phyloP scores from a whole-genome alignment of 2,888 invertebrate species.

The Perithous albicinctus region DNA sequence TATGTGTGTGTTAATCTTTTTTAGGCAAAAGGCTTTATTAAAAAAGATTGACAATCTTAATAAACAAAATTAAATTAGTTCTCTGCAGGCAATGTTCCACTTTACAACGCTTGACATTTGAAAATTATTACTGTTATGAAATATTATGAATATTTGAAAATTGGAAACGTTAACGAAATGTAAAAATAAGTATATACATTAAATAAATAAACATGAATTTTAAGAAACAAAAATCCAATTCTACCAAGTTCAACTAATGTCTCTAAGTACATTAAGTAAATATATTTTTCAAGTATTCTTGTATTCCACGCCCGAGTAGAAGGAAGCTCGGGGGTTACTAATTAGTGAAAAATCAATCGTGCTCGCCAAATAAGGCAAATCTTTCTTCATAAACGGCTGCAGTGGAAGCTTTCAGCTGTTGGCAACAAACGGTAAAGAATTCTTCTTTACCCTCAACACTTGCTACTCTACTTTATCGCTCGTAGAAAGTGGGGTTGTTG shows the following conservation, averaged over 20 bases:
- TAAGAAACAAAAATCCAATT: not conserved
- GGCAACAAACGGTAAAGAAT: conserved; percentile 9
- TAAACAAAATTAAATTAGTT: too few species aligned
- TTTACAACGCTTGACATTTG: too few species aligned
- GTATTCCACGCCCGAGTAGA: not conserved
- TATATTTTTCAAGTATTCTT: not conserved
- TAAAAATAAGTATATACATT: too few species aligned
- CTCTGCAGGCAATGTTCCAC: too few species aligned
- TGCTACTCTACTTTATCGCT: conserved; percentile 30
- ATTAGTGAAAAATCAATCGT: not conserved
- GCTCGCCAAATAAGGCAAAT: not conserved
- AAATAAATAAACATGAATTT: not conserved
- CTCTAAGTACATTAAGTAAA: not conserved
- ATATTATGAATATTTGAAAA: too few species aligned
- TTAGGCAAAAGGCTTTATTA: too few species aligned
- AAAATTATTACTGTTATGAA: too few species aligned
- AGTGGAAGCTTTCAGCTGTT: conserved; percentile 1
- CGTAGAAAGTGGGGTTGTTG: not conserved
- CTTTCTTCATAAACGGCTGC: conserved; percentile 10
- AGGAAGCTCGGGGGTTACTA: not conserved
- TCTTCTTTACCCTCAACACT: conserved; percentile 29
- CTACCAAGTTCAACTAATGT: not conserved
- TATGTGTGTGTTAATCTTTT: too few species aligned
- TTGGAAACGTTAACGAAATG: too few species aligned
- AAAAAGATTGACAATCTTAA: too few species aligned